A percentile compares a stretch with the other conserved stretches of the same genome.
phyloP scores from a whole-genome alignment of 2,113 vertebrate genomes.

The Procavia capensis region DNA sequence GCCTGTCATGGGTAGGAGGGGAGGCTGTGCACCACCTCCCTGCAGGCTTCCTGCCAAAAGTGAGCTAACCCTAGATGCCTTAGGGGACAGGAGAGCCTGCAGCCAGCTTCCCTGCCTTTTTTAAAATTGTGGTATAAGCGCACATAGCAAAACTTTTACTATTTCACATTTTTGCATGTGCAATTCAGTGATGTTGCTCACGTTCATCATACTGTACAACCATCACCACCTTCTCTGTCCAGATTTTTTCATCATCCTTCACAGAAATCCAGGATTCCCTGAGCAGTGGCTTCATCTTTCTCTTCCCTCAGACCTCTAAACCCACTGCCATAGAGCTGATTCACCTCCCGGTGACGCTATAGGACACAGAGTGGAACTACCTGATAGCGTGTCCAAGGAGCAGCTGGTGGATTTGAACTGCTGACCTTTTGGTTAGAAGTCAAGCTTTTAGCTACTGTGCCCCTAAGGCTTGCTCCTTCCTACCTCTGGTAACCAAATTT shows the following conservation, averaged over 20 bases:
- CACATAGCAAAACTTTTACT: neutral
- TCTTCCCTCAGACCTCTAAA: neutral
- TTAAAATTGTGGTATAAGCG: neutral
- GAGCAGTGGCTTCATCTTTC: too few relatives aligned
- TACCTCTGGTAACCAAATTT: neutral
- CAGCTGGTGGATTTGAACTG: too few relatives aligned
- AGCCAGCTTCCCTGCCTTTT: neutral
- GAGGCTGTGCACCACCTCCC: neutral
- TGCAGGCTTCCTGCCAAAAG: neutral
- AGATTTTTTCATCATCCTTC: neutral
- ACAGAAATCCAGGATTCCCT: neutral
- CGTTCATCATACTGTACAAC: neutral
- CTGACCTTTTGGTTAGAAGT: too few relatives aligned
- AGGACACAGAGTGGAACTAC: too few relatives aligned
- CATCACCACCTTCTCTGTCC: neutral
- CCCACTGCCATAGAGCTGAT: too few relatives aligned
- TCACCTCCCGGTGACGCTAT: too few relatives aligned
- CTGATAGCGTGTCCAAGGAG: too few relatives aligned
- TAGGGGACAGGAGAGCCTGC: neutral
- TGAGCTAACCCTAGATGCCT: neutral
- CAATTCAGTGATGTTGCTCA: neutral
- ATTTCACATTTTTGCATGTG: neutral
- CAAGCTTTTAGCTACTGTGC: too few relatives aligned
- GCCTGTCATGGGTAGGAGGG: neutral
- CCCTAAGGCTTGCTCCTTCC: neutral